Conservation (phyloP, 1,140 invertebrate genomes). For the Chymomyza costata region DNA sequence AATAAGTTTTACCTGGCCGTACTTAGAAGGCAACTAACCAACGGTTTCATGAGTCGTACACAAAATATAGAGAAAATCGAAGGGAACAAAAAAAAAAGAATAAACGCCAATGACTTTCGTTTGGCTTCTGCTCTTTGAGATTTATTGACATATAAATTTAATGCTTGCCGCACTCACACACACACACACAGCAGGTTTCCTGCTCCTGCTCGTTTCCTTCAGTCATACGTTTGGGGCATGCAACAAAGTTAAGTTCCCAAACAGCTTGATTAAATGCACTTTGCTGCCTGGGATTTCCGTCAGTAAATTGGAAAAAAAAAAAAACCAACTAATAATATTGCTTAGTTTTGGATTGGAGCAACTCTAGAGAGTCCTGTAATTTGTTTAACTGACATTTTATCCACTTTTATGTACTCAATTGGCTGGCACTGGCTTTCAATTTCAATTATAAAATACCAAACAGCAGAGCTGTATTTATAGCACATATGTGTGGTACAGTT, state of each 20-base stretch:
- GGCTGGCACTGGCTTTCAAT: no score
- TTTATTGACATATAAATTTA: slow-evolving; percentile 73
- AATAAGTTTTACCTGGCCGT: slow-evolving; percentile 50
- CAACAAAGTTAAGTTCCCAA: slow-evolving; percentile 46
- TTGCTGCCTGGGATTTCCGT: slow-evolving; percentile 70
- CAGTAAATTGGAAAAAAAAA: slow-evolving; percentile 59
- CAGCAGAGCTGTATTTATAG: no score
- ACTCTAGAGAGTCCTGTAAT: no score
- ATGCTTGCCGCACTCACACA: slow-evolving; percentile 20
- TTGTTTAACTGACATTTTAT: slow-evolving; percentile 30
- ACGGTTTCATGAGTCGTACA: no score
- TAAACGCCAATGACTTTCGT: slow-evolving; percentile 49
- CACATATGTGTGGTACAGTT: no score
- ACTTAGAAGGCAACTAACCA: not conserved
- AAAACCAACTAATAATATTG: no score
- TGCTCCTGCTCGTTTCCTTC: not conserved
- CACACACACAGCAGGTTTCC: not conserved
- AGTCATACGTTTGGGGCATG: slow-evolving; percentile 1
- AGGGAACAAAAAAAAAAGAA: not conserved
- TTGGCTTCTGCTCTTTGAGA: slow-evolving; percentile 62
- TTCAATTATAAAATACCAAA: no score
- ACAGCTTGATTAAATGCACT: slow-evolving; percentile 66
- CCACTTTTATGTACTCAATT: no score
- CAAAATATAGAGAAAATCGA: not conserved
- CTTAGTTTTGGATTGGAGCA: slow-evolving; percentile 10